phyloP scores from a whole-genome alignment of 2,888 invertebrate species.

The Limnephilus auricula region DNA sequence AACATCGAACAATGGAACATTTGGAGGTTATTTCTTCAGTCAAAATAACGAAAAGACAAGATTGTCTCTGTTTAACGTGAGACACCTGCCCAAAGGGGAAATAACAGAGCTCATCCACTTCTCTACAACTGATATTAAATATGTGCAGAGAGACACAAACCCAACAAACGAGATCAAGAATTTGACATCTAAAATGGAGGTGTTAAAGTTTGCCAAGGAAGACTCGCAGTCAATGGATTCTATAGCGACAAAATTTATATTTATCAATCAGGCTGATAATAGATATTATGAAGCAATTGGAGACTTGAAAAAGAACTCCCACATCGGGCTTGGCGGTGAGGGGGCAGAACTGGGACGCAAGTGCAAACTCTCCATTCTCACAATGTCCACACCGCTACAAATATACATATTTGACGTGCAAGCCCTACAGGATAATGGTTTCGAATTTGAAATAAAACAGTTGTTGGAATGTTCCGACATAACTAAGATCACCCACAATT shows the following conservation, averaged over 20 bases:
- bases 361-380: conserved; percentile 75
- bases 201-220: conserved; percentile 43
- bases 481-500: conserved; percentile 80
- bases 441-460: conserved; percentile 75
- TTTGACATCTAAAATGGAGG: conserved; percentile 57
- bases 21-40: conserved; percentile 75
- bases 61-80: conserved; percentile 74
- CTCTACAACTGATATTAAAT: conserved; percentile 74
- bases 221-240: conserved; percentile 33
- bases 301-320: conserved; percentile 72
- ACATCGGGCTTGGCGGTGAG: conserved; percentile 74
- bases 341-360: conserved; percentile 76
- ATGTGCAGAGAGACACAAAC: conserved; percentile 71
- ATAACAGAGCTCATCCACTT: conserved; percentile 71
- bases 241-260: conserved; percentile 69
- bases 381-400: conserved; percentile 73
- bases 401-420: conserved; percentile 77
- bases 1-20: conserved; percentile 73
- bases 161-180: conserved; percentile 71
- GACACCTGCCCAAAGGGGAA: conserved; percentile 71
- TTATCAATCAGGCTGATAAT: conserved; percentile 75
- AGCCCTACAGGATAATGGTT: conserved; percentile 74
- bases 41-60: conserved; percentile 75
- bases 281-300: conserved; percentile 73
- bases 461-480: conserved; percentile 74